Evolutionary conservation across 2,888 invertebrate genomes (phyloP).

Genomic region (Cylindroiulus punctatus): DNA sequence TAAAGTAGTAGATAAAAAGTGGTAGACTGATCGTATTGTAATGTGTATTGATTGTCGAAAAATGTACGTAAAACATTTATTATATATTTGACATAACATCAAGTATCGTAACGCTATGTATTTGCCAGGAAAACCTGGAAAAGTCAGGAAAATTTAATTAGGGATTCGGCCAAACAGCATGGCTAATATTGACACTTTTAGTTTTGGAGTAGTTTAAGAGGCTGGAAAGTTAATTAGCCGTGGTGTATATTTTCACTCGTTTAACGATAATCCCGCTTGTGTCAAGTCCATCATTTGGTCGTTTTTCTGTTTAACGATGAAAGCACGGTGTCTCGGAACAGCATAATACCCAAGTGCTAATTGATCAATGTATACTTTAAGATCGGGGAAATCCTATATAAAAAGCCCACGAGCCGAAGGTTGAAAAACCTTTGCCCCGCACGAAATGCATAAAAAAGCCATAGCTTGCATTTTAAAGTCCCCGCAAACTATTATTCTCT

Average conservation of each 20-base stretch:
- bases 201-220: too few species aligned
- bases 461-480: constrained; percentile 39
- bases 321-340: constrained; percentile 2
- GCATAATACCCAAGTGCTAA: constrained; percentile 31
- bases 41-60: too few species aligned
- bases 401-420: neutral
- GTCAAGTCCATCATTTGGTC: neutral
- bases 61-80: too few species aligned
- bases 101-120: too few species aligned
- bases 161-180: too few species aligned
- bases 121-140: too few species aligned
- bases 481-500: constrained; percentile 27
- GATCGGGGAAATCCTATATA: constrained; percentile 23
- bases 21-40: too few species aligned
- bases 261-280: neutral
- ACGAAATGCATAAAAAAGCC: constrained; percentile 36
- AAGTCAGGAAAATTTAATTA: too few species aligned
- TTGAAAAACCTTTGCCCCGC: constrained; percentile 24
- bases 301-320: constrained; percentile 37
- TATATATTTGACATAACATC: too few species aligned
- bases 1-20: too few species aligned
- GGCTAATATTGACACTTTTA: too few species aligned
- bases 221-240: neutral
- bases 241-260: constrained; percentile 5
- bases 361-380: constrained; percentile 38